A percentile compares a stretch with the other conserved stretches of the same genome.
Conservation (phyloP, 92 coral and sea anemone genomes). For the Palythoa grandiflora region DNA sequence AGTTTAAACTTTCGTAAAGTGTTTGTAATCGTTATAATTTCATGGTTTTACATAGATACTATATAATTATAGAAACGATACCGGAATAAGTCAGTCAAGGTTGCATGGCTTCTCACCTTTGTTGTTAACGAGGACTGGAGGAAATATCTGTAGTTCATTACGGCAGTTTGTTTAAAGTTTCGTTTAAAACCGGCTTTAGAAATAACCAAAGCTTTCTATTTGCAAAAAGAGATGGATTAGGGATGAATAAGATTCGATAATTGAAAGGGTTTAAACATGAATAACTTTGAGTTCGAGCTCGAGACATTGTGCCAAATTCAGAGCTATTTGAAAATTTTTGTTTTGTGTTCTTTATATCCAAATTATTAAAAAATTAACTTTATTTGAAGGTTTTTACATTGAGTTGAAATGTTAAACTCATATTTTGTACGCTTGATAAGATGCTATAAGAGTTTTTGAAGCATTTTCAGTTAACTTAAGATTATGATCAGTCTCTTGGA, state of each 20-base stretch:
- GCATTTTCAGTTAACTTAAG: not conserved
- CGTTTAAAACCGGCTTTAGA: not conserved
- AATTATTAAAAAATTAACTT: not conserved
- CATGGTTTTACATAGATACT: not conserved
- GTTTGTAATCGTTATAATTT: constrained; percentile 19
- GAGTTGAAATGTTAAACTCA: not conserved
- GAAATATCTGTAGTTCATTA: not conserved
- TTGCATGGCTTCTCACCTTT: not conserved
- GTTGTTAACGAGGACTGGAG: not conserved
- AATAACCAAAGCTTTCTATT: not conserved
- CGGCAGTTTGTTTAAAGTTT: not conserved
- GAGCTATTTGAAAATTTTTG: not conserved
- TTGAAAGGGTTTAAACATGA: not conserved
- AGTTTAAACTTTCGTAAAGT: not conserved
- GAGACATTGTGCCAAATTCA: not conserved
- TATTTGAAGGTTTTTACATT: not conserved
- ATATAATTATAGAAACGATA: constrained; percentile 1
- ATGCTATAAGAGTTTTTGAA: not conserved
- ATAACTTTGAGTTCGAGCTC: not conserved
- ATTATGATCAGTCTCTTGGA: not conserved
- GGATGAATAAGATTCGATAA: not conserved
- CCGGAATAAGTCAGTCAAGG: not conserved
- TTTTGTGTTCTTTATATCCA: not conserved
- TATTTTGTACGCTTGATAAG: not conserved
- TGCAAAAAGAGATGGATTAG: not conserved